Base-by-base conservation (phyloP, 2,888 invertebrate genomes). In the Oxycera nigricornis region DNA sequence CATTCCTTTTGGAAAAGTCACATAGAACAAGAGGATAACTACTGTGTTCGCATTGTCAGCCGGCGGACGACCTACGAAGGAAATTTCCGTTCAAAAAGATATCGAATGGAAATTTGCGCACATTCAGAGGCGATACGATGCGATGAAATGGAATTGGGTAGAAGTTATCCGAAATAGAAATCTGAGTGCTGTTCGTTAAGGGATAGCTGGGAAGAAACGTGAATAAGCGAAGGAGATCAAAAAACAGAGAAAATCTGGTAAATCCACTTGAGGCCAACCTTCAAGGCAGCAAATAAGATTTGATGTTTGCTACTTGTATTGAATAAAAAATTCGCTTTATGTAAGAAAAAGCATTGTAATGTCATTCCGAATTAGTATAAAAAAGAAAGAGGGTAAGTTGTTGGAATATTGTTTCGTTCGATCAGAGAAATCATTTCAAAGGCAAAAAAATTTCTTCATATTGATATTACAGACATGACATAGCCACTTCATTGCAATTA, bases 91-190 rank as follows among this genome's bases (percentile, higher is more conserved):
- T 65, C 26, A 20, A 22, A 65, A 41, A 30, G 35, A 65, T 39
- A 65, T 65, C 65, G 65, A 65, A 65, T 41, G 24, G 65, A 65
- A 39, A 65, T 41, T 65, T 65, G 31, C 11, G 30, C 61, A 28
- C 61, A 11, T 65, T 39, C 30, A 39, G 9, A 39, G 4, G 39
- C 65, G 39, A 65, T 65, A 4, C 9, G 11, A 28, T 28, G 59
- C 2, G n/a, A 59, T 59, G 59, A 59, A 59, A 65, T 41, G 65
- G 30, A 65, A 65, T 65, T 41, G 39, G 65, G 41, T 65, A 65
- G 24, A 65, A 14, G 24, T 7, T 55, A n/a, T 20, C 55, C 24
- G 14, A 1, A 1, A 20, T 17, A 1, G 7, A 55, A 24, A 20
- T 55, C 55, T 11, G 55, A 22, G 9, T 55, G 9, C 17, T 24